Percentiles rank a stretch among this genome's conserved stretches.
Evolutionary conservation across 2,113 vertebrate species (phyloP).

Genomic region (Sinocyclocheilus rhinocerous): DNA sequence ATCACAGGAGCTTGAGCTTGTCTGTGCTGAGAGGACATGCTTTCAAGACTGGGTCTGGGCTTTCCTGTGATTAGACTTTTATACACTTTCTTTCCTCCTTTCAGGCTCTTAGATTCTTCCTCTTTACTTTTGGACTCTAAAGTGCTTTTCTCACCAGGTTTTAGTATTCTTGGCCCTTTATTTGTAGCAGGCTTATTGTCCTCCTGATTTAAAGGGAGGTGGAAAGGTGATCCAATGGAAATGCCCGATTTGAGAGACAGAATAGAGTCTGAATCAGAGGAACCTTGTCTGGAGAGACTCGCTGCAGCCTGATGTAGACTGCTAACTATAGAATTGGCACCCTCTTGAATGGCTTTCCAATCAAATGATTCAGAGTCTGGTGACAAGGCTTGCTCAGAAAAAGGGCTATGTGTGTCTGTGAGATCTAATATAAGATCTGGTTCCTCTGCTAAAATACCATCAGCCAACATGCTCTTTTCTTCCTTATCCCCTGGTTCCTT

Average conservation of each 20-base stretch:
- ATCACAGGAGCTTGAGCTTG: conserved; percentile 80
- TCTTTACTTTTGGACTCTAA: conserved; percentile 86
- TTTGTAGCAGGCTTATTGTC: conserved; percentile 79
- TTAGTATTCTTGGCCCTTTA: conserved; percentile 91
- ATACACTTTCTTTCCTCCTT: conserved; percentile 95
- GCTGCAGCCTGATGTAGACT: conserved; percentile 94
- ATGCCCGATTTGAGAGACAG: conserved; percentile 94
- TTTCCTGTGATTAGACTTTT: conserved; percentile 94
- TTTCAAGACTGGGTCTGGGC: conserved; percentile 81
- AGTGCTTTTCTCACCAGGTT: conserved; percentile 87
- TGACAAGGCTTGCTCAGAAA: conserved; percentile 88
- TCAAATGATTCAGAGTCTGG: conserved; percentile 98
- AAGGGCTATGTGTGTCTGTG: conserved; percentile 82
- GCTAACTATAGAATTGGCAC: conserved; percentile 97
- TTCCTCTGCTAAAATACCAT: conserved; percentile 77
- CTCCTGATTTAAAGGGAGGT: conserved; percentile 85
- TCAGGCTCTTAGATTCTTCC: conserved; percentile 83
- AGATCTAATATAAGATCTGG: conserved; percentile 82
- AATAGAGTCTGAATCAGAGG: conserved; percentile 96
- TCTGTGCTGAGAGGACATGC: conserved; percentile 77
- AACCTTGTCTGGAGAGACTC: conserved; percentile 88
- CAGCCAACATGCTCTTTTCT: conserved; percentile 71
- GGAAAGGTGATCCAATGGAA: conserved; percentile 95
- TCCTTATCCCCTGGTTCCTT: conserved; percentile 71
- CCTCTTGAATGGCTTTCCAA: conserved; percentile 99